Percentiles rank a stretch among this genome's conserved stretches.
Evolutionary conservation across 53 echinoderm and acorn worm genomes (phyloP).

Genomic region (Apostichopus leukothele): DNA sequence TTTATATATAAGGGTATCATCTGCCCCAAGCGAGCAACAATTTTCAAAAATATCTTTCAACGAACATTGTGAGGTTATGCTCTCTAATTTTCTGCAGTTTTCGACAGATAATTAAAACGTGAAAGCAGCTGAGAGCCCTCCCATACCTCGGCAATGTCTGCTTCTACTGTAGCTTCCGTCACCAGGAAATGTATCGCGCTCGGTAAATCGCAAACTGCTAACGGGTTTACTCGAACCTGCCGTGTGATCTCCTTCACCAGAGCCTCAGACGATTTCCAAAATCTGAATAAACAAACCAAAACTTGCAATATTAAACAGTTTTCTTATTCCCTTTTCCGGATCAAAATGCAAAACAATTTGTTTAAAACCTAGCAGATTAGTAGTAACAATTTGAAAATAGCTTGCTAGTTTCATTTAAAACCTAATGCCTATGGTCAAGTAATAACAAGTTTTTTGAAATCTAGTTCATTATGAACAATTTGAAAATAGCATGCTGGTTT

Average conservation of each 20-base stretch:
- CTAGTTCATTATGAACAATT: no score
- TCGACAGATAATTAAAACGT: no score
- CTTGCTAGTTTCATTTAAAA: no score
- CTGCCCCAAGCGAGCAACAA: background rate
- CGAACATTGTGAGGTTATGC: background rate
- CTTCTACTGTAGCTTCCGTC: conserved; percentile 86
- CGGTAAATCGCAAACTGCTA: conserved; percentile 72
- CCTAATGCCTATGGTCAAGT: no score
- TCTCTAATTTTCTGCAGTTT: no score
- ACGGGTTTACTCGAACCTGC: conserved; percentile 78
- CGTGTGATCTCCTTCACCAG: conserved; percentile 91
- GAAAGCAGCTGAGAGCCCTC: background rate
- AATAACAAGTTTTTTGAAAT: no score
- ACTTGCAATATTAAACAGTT: background rate
- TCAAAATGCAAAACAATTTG: no score
- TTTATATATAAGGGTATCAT: no score
- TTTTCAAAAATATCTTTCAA: background rate
- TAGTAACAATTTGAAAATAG: no score
- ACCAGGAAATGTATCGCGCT: conserved; percentile 89
- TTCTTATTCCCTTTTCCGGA: no score
- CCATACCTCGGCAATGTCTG: conserved; percentile 90
- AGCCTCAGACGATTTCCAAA: conserved; percentile 67
- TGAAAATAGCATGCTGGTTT: no score
- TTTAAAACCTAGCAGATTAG: no score
- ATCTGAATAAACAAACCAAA: conserved; percentile 19